A percentile compares a stretch with the other conserved stretches of the same genome.
These are phyloP conservation scores for Amiota communis DNA, from an alignment of 2,888 invertebrate genomes.

Conservation along the genomic window DNA sequence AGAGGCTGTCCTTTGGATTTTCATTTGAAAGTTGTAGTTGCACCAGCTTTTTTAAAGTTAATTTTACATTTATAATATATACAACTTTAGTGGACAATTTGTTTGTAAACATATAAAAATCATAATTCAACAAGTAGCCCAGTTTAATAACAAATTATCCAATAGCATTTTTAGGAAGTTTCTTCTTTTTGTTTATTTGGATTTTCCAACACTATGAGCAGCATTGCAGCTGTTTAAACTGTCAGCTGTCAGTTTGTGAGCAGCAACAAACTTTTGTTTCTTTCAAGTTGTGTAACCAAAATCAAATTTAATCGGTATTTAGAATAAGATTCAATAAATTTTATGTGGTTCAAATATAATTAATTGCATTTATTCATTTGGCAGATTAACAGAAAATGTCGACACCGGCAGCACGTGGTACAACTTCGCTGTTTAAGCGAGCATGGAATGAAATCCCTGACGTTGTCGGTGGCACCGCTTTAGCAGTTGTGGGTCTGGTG, in stretches of 20 bases:
- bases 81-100: too few species aligned
- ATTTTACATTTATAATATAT: too few species aligned
- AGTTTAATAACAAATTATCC: too few species aligned
- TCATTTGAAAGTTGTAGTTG: too few species aligned
- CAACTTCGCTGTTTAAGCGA: constrained; percentile 65
- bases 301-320: neutral
- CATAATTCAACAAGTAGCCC: too few species aligned
- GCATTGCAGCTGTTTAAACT: neutral
- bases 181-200: too few species aligned
- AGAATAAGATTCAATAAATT: neutral
- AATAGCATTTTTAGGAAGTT: too few species aligned
- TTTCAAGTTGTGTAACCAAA: neutral
- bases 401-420: constrained; percentile 62
- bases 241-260: neutral
- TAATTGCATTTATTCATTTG: neutral
- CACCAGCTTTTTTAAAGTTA: too few species aligned
- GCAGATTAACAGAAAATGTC: constrained; percentile 55
- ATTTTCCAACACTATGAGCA: too few species aligned
- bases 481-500: constrained; percentile 77
- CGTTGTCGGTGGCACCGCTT: constrained; percentile 77
- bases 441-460: constrained; percentile 83
- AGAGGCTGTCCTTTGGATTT: too few species aligned
- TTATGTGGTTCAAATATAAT: neutral
- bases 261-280: constrained; percentile 6
- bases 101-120: too few species aligned